These are phyloP conservation scores for Sarcophaga caerulescens DNA, from an alignment of 2,888 invertebrate genomes.

Conservation along the genomic window DNA sequence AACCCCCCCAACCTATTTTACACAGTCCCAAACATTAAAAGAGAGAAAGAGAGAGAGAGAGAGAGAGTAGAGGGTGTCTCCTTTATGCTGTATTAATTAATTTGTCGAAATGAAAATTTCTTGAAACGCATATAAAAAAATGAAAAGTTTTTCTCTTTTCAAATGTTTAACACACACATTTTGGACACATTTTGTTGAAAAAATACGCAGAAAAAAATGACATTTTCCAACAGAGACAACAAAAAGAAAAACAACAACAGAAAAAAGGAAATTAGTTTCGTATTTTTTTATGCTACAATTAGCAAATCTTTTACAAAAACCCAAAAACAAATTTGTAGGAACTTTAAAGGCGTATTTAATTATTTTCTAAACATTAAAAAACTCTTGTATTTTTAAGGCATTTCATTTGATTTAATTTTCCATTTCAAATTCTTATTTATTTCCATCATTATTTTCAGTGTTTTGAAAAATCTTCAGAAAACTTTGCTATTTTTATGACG, in stretches of 20 bases:
- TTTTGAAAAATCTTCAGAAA: not conserved
- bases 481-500: not conserved
- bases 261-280: constrained; percentile 1
- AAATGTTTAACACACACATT: not conserved
- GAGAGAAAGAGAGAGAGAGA: too few species aligned
- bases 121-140: not conserved
- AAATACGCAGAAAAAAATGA: too few species aligned
- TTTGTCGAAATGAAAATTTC: constrained; percentile 16
- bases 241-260: not conserved
- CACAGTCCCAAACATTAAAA: too few species aligned
- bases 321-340: not conserved
- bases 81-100: constrained; percentile 38
- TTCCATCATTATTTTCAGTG: too few species aligned
- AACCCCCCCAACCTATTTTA: too few species aligned
- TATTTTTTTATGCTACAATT: not conserved
- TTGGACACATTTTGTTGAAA: not conserved
- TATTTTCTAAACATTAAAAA: not conserved
- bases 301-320: not conserved
- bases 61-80: not conserved
- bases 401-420: not conserved
- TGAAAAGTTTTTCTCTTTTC: not conserved
- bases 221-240: not conserved
- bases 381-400: not conserved
- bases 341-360: not conserved
- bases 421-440: too few species aligned